A percentile compares a stretch with the other conserved stretches of the same genome.
Evolutionary conservation across 2,888 invertebrate genomes (phyloP).

Genomic region (Zygaena filipendulae): DNA sequence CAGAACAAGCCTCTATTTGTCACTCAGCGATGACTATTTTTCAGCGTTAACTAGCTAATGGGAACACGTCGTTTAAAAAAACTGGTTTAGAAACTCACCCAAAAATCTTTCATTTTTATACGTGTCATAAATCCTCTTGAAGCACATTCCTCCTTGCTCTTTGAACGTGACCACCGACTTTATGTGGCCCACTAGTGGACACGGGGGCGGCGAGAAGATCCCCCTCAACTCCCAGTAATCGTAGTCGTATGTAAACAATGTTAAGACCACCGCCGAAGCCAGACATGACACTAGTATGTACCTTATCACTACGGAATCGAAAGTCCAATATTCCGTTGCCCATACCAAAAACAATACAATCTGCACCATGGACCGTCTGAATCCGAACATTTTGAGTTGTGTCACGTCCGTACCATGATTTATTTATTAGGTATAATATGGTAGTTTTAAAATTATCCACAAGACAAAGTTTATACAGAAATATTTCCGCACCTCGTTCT

Average conservation of each 20-base stretch:
- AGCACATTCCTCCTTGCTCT: constrained; percentile 56
- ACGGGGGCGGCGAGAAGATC: constrained; percentile 46
- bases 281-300: constrained; percentile 27
- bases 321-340: constrained; percentile 37
- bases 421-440: constrained; percentile 3
- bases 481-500: too few species aligned
- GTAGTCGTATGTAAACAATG: constrained; percentile 47
- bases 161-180: constrained; percentile 42
- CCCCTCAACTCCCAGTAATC: constrained; percentile 50
- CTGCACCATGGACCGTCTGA: constrained; percentile 36
- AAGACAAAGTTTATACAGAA: too few species aligned
- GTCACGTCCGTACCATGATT: constrained; percentile 23
- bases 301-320: constrained; percentile 31
- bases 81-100: too few species aligned
- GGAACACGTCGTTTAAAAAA: too few species aligned
- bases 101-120: constrained; percentile 42
- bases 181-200: constrained; percentile 54
- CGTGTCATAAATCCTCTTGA: constrained; percentile 49
- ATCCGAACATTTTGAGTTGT: constrained; percentile 44
- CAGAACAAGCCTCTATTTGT: too few species aligned
- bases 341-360: constrained; percentile 31
- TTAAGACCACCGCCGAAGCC: constrained; percentile 22
- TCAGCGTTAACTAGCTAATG: too few species aligned
- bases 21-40: too few species aligned
- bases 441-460: background rate